Conservation (phyloP, 2,113 vertebrate species). For the Empidonax alnorum region DNA sequence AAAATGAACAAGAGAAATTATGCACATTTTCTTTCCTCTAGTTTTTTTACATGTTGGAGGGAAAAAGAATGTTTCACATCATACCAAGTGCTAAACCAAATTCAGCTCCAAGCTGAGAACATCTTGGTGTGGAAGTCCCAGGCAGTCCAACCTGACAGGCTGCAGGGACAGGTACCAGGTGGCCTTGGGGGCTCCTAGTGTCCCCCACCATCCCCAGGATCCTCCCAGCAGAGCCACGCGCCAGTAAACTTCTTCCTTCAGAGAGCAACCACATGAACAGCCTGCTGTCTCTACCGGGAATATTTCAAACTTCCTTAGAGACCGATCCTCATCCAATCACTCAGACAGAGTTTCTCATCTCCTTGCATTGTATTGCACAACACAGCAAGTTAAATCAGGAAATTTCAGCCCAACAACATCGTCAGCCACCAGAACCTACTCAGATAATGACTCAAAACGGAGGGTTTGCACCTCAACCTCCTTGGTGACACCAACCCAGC, state of each 20-base stretch:
- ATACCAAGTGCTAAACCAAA: fast-evolving
- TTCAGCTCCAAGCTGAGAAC: neutral
- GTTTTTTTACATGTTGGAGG: fast-evolving
- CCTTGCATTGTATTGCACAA: neutral
- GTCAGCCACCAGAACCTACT: neutral
- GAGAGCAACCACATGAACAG: fast-evolving
- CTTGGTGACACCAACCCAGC: neutral
- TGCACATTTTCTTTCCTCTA: no score
- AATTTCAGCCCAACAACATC: neutral
- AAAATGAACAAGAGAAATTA: neutral
- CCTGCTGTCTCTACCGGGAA: neutral
- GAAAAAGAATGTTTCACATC: neutral
- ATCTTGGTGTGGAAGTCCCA: fast-evolving
- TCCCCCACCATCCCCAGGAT: fast-evolving
- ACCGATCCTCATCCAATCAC: fast-evolving
- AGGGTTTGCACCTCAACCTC: neutral
- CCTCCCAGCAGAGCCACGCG: fast-evolving
- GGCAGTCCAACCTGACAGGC: fast-evolving
- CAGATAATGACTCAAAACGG: neutral
- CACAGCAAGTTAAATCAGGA: fast-evolving
- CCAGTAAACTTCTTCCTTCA: neutral
- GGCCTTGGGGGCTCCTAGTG: fast-evolving
- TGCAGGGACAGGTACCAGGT: neutral
- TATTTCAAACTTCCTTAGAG: fast-evolving
- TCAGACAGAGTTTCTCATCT: no score